Conservation (phyloP, 2,888 invertebrate genomes). For the Lasioglossum leucozonium region DNA sequence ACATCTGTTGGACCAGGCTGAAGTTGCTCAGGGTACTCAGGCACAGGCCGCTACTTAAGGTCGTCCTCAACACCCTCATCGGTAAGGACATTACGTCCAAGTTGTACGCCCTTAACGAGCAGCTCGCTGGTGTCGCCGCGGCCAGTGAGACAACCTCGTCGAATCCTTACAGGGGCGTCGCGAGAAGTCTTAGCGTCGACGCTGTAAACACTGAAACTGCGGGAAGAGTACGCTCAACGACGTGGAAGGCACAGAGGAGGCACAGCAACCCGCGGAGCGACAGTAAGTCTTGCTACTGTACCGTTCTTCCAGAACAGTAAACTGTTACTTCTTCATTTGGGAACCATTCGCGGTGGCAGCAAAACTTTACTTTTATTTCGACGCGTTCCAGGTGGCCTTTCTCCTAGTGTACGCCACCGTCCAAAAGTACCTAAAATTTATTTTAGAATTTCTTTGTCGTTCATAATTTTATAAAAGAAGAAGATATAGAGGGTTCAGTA, state of each 20-base stretch:
- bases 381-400: background rate
- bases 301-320: background rate
- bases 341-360: background rate
- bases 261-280: constrained; percentile 84
- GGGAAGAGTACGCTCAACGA: constrained; percentile 89
- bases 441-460: background rate
- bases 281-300: constrained; percentile 79
- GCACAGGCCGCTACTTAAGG: constrained; percentile 90
- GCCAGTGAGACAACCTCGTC: constrained; percentile 80
- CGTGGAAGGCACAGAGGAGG: constrained; percentile 86
- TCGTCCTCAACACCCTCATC: constrained; percentile 91
- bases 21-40: constrained; percentile 90
- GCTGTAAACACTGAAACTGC: constrained; percentile 92
- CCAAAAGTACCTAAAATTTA: background rate
- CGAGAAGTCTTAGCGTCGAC: constrained; percentile 91
- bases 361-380: background rate
- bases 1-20: constrained; percentile 92
- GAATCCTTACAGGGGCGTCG: constrained; percentile 86
- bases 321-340: background rate
- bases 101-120: constrained; percentile 92
- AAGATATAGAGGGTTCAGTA: too few relatives aligned
- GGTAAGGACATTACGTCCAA: constrained; percentile 95
- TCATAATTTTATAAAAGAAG: background rate
- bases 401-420: background rate
- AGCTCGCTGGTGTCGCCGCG: constrained; percentile 86